phyloP scores from a whole-genome alignment of 2,113 vertebrate species.

The Tringa solitaria region DNA sequence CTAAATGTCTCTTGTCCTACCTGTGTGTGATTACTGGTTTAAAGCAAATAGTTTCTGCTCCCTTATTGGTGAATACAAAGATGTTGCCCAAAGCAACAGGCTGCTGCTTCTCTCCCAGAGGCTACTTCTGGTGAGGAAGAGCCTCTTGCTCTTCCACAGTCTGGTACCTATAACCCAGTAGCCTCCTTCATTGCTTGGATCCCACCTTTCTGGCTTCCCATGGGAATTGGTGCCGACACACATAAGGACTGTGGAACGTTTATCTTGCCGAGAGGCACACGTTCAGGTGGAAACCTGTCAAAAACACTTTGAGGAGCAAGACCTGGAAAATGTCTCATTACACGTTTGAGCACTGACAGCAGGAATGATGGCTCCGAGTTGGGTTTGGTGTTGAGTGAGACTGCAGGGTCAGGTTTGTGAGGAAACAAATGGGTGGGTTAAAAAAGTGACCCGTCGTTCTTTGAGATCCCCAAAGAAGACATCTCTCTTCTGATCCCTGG shows the following conservation, averaged over 20 bases:
- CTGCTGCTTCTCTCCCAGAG: neutral
- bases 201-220: neutral
- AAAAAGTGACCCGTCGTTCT: neutral
- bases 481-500: neutral
- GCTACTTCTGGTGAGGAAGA: neutral
- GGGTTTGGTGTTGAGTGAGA: neutral
- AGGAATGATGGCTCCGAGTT: neutral
- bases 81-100: neutral
- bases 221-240: neutral
- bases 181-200: neutral
- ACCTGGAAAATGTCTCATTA: fast-evolving
- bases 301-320: neutral
- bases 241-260: fast-evolving
- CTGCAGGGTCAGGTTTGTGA: fast-evolving
- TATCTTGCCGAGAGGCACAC: fast-evolving
- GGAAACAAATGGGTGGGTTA: neutral
- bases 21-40: neutral
- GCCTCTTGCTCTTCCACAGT: neutral
- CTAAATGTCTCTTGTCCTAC: too few species aligned
- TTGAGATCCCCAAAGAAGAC: neutral
- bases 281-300: neutral
- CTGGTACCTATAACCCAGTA: neutral
- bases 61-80: neutral
- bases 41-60: neutral
- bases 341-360: neutral